Base-by-base conservation (phyloP, 2,113 vertebrate species). In the Uropsilus gracilis region DNA sequence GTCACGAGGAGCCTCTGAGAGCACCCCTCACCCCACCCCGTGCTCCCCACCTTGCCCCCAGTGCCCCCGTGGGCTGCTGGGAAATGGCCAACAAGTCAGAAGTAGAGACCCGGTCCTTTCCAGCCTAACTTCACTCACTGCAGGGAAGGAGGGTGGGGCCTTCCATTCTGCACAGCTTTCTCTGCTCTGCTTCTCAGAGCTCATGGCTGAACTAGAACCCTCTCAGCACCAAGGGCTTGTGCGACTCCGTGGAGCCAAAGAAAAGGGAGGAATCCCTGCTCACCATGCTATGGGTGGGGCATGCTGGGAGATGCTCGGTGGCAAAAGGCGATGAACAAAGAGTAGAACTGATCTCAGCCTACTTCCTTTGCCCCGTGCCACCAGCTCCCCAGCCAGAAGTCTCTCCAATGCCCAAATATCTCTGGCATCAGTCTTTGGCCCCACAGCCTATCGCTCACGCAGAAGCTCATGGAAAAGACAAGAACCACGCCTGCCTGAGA, bases 211-310 rank as follows among this genome's bases (percentile, higher is more conserved):
- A 84, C 53, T 28, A 77, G 69, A 77, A 55, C 39, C 55, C 24
- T 24, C 46, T 84, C 69, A 68, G 28, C 46, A 8, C 46, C 50
- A 32, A n/a, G 68, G 22, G 20, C 30, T 71, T 44, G 48, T 26
- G 53, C 81, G 59, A 46, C 26, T 88, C 16, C 5, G 34, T 59
- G 90, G 30, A 76, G 61, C 6, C 61, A 85, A 75, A 80, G 83
- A 32, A 34, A 84, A 82, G 59, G 28, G 72, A 76, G 82, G 6
- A 48, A 28, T 93, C 88, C 82, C 22, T 14, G 82, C 68, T 96
- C 72, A 88, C 32, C 57, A 20, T 37, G 37, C 12, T 0, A 68
- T 87, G 96, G 97, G 95, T 94, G 97, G 89, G 96, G 96, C 91
- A 50, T 92, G 81, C 63, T 91, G 73, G 80, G 57, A 42, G 71